A percentile compares a stretch with the other conserved stretches of the same genome.
Evolutionary conservation across 1,140 invertebrate species (phyloP).

Genomic region (Neomicropteryx cornuta): DNA sequence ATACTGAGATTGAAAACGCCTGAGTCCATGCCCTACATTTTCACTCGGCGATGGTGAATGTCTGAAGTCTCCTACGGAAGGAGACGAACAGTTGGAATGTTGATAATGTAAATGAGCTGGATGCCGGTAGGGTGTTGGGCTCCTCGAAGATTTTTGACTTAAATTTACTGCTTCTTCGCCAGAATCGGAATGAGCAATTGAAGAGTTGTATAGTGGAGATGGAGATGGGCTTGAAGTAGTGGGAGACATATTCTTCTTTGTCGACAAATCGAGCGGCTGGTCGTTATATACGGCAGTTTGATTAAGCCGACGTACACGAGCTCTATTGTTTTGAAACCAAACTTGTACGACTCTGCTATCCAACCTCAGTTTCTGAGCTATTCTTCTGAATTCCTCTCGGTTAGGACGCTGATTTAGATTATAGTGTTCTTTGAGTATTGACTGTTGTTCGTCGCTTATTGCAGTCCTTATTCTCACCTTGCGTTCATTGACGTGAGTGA

Average conservation of each 20-base stretch:
- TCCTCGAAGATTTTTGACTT: constrained; percentile 55
- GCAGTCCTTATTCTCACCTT: constrained; percentile 84
- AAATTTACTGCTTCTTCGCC: constrained; percentile 59
- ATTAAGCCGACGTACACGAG: constrained; percentile 70
- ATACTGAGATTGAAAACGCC: constrained; percentile 23
- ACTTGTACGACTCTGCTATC: constrained; percentile 90
- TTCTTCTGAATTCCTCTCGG: constrained; percentile 80
- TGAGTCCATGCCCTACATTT: constrained; percentile 28
- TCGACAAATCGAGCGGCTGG: constrained; percentile 80
- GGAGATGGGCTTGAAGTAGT: constrained; percentile 44
- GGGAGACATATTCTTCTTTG: constrained; percentile 53
- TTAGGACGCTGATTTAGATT: constrained; percentile 83
- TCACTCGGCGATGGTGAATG: constrained; percentile 40
- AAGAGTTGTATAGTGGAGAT: constrained; percentile 46
- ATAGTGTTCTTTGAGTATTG: constrained; percentile 80
- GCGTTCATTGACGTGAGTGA: constrained; percentile 52
- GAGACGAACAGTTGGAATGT: constrained; percentile 43
- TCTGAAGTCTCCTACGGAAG: constrained; percentile 34
- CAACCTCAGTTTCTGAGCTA: constrained; percentile 82
- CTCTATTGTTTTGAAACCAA: constrained; percentile 97
- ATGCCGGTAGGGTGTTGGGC: constrained; percentile 42
- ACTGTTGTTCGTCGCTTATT: constrained; percentile 87
- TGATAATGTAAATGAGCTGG: constrained; percentile 38
- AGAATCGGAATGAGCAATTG: constrained; percentile 44
- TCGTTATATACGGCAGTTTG: constrained; percentile 42